These are phyloP conservation scores for Agrotis clavis DNA, from an alignment of 2,888 invertebrate genomes.

Conservation along the genomic window DNA sequence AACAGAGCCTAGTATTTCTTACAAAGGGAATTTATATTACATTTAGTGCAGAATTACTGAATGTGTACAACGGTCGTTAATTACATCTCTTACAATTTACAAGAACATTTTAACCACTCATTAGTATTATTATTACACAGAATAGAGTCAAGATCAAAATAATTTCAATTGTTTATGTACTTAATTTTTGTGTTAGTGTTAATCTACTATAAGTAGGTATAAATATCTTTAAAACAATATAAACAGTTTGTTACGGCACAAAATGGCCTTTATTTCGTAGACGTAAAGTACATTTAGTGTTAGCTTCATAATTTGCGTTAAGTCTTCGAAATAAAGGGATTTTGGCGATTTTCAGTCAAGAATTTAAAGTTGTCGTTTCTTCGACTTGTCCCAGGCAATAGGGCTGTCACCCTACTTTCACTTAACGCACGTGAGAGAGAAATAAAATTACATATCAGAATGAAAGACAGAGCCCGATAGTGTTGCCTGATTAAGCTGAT, in stretches of 20 bases:
- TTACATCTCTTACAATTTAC: slow-evolving; percentile 82
- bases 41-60: slow-evolving; percentile 86
- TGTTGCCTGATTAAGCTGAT: slow-evolving; percentile 30
- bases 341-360: slow-evolving; percentile 57
- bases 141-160: slow-evolving; percentile 67
- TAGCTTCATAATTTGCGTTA: slow-evolving; percentile 31
- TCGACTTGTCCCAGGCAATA: slow-evolving; percentile 33
- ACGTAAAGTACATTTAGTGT: slow-evolving; percentile 31
- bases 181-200: slow-evolving; percentile 63
- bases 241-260: slow-evolving; percentile 56
- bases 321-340: slow-evolving; percentile 55
- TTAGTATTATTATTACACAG: slow-evolving; percentile 67
- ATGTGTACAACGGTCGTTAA: slow-evolving; percentile 86
- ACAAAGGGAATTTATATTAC: slow-evolving; percentile 85
- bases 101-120: slow-evolving; percentile 71
- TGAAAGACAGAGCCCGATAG: slow-evolving; percentile 33
- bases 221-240: slow-evolving; percentile 61
- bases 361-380: slow-evolving; percentile 44
- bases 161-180: slow-evolving; percentile 68
- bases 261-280: slow-evolving; percentile 58
- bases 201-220: slow-evolving; percentile 51
- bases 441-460: slow-evolving; percentile 27
- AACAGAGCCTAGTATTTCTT: slow-evolving; percentile 80
- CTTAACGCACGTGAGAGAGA: slow-evolving; percentile 25
- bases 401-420: slow-evolving; percentile 52